Base-by-base conservation (phyloP, 2,113 vertebrate genomes). In the Grammomys dolichurus region DNA sequence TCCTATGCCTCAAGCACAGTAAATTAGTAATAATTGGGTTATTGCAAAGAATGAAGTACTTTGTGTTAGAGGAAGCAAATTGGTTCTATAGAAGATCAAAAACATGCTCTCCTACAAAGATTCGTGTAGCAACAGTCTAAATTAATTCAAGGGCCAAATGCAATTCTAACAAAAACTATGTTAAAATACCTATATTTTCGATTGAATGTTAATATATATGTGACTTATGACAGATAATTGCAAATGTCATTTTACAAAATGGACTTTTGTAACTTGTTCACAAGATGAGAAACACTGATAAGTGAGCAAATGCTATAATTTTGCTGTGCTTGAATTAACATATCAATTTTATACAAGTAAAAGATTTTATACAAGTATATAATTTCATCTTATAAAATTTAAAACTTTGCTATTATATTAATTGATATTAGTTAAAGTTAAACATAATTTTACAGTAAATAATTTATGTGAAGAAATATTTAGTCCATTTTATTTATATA, bases 321-420 rank as follows among this genome's bases (percentile, higher is more conserved):
- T 95, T 76, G 69, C 86, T 95, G 91, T 73, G 28, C 54, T 97
- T 95, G 94, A 80, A 94, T 97, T 97, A 96, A 4, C 60, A 10
- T 51, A 73, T 85, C 90, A 98, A 33, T 28, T 95, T 98, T 96
- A 84, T 93, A 92, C 20, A 97, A 97, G 4, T 81, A 73, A 60
- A 89, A 65, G 70, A 95, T 76, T 97, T 96, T 97, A 97, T 95
- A 92, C 24, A 97, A 97, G 4, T 81, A 73, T 67, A 87, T 72
- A 76, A 95, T 76, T 97, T 96, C 97, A 97, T 95, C 89, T 97
- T 81, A 89, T 17, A 95, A 16, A 70, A 70, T 94, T 97, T 73
- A 69, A 33, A 58, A 70, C 9, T 65, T 0, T 82, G 12, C 56
- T 19, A 1, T 69, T 97, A 84, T 7, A 89, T 78, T 96, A 93